Evolutionary conservation across 2,888 invertebrate species (phyloP).

Genomic region (Sarcophaga subvicina): DNA sequence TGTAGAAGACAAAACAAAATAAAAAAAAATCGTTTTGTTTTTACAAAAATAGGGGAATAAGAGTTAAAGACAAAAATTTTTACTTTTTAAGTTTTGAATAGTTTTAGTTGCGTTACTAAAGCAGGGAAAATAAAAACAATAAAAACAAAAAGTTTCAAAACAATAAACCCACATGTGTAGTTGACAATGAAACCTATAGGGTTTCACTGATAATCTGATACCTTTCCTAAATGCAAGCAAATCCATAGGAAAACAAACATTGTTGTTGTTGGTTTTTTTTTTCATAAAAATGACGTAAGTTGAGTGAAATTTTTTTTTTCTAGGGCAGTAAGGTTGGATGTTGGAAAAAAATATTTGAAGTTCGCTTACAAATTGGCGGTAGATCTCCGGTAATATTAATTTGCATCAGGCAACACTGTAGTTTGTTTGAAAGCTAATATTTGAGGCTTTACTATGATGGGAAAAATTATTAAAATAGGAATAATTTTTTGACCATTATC

Average conservation of each 20-base stretch:
- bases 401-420: too few relatives aligned
- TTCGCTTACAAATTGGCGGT: not conserved
- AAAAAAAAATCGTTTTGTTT: constrained; percentile 27
- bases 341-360: too few relatives aligned
- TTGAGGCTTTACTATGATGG: too few relatives aligned
- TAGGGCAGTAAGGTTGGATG: constrained; percentile 4
- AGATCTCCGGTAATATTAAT: too few relatives aligned
- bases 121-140: constrained; percentile 15
- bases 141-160: not conserved
- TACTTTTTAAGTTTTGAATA: constrained; percentile 44
- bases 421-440: too few relatives aligned
- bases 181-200: constrained; percentile 59
- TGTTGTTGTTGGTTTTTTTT: not conserved
- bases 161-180: constrained; percentile 63
- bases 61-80: constrained; percentile 38
- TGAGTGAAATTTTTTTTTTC: not conserved
- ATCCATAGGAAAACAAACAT: constrained; percentile 2
- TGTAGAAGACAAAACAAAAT: not conserved
- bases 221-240: constrained; percentile 46
- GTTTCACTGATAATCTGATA: constrained; percentile 68
- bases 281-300: constrained; percentile 49
- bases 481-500: too few relatives aligned
- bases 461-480: too few relatives aligned
- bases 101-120: constrained; percentile 33
- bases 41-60: constrained; percentile 56